phyloP scores from a whole-genome alignment of 1,140 invertebrate genomes.

The Zaprionus capensis region DNA sequence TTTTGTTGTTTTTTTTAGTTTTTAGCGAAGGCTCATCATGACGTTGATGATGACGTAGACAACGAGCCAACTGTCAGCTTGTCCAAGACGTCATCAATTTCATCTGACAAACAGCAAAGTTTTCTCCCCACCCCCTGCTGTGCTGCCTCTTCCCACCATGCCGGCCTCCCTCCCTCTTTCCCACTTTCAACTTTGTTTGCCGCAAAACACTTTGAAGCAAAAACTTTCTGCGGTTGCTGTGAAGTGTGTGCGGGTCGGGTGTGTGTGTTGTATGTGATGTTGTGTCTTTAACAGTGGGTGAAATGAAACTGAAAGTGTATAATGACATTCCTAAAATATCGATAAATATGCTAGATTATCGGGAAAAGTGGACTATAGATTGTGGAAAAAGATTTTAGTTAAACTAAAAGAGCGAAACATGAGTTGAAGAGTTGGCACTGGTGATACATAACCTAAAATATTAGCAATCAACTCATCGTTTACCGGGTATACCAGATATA shows the following conservation, averaged over 20 bases:
- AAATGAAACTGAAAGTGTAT: not conserved
- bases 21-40: constrained; percentile 37
- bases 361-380: not conserved
- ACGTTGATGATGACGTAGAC: constrained; percentile 28
- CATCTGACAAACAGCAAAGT: constrained; percentile 11
- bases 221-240: constrained; percentile 56
- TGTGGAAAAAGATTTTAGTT: not conserved
- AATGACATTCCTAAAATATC: not conserved
- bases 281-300: constrained; percentile 48
- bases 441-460: not conserved
- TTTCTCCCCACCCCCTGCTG: not conserved
- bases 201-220: constrained; percentile 71
- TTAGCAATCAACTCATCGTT: not conserved
- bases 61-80: constrained; percentile 34
- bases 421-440: not conserved
- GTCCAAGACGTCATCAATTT: constrained; percentile 73
- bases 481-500: not conserved
- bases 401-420: not conserved
- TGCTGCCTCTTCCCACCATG: not conserved
- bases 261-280: not conserved
- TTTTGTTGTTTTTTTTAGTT: constrained; percentile 28
- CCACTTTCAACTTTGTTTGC: constrained; percentile 7
- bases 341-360: not conserved
- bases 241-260: constrained; percentile 7
- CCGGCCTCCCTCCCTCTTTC: not conserved